Evolutionary conservation across 2,113 vertebrate genomes (phyloP).

Genomic region (Passer montanus): DNA sequence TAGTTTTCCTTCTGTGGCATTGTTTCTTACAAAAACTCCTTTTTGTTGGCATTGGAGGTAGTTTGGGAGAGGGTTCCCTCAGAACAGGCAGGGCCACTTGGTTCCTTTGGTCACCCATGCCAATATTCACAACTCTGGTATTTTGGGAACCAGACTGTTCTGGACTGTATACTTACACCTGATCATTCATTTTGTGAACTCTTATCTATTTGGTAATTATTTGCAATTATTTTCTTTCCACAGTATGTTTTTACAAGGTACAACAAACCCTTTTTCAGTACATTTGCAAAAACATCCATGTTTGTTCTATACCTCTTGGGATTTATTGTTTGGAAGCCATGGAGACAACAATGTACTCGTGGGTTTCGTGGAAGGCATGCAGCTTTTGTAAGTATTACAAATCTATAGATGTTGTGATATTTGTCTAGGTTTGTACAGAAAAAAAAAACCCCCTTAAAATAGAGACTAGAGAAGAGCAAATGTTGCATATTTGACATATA

Average conservation of each 20-base stretch:
- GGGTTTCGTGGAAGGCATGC: conserved; percentile 81
- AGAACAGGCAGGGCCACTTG: not conserved
- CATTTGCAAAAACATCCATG: conserved; percentile 98
- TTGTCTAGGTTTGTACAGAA: not conserved
- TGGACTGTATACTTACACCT: not conserved
- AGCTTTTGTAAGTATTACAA: conserved; percentile 83
- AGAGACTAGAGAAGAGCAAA: not conserved
- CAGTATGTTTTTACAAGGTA: conserved; percentile 97
- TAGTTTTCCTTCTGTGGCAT: not conserved
- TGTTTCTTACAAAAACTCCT: not conserved
- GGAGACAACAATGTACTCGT: conserved; percentile 92
- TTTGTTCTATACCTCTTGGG: conserved; percentile 94
- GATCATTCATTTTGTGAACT: not conserved
- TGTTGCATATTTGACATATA: not conserved
- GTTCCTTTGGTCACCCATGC: not conserved
- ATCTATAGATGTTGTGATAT: not conserved
- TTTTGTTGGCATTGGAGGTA: not conserved
- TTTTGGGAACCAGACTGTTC: not conserved
- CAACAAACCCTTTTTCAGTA: conserved; percentile 98
- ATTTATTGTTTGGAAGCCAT: conserved; percentile 95
- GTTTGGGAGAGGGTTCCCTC: not conserved
- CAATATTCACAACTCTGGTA: not conserved
- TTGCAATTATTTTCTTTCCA: conserved; percentile 51
- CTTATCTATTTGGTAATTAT: conserved; percentile 14
- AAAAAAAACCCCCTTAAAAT: not conserved